Percentiles rank a stretch among this genome's conserved stretches.
These are phyloP conservation scores for Vireo griseus DNA, from an alignment of 2,797 vertebrate species.

Conservation along the genomic window DNA sequence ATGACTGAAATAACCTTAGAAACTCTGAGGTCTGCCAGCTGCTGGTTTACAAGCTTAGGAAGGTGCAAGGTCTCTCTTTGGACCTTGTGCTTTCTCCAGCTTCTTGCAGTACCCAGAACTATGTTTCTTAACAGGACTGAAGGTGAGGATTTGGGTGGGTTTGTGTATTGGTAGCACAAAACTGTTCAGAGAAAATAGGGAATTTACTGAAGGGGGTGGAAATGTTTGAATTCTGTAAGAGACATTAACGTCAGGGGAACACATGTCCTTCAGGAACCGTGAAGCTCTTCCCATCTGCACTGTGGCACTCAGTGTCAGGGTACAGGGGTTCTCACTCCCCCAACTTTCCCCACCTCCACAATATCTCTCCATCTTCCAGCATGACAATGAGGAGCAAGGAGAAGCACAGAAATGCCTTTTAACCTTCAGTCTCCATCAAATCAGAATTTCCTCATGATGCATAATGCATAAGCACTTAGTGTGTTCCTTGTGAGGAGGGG, in stretches of 20 bases:
- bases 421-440: neutral
- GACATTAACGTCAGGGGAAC: rapidly evolving
- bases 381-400: neutral
- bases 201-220: neutral
- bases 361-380: neutral
- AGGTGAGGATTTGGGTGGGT: neutral
- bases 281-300: neutral
- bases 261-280: rapidly evolving
- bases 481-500: neutral
- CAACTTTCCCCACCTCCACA: neutral
- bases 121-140: neutral
- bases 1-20: neutral
- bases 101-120: neutral
- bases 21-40: neutral
- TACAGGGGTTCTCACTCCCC: neutral
- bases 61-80: neutral
- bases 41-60: neutral
- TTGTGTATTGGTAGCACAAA: neutral
- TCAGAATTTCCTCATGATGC: neutral
- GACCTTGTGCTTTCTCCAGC: neutral
- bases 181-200: neutral
- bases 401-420: neutral
- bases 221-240: neutral
- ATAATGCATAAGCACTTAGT: neutral
- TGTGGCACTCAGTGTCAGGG: neutral